These are phyloP conservation scores for Trichopria drosophilae DNA, from an alignment of 2,888 invertebrate species.

Conservation along the genomic window DNA sequence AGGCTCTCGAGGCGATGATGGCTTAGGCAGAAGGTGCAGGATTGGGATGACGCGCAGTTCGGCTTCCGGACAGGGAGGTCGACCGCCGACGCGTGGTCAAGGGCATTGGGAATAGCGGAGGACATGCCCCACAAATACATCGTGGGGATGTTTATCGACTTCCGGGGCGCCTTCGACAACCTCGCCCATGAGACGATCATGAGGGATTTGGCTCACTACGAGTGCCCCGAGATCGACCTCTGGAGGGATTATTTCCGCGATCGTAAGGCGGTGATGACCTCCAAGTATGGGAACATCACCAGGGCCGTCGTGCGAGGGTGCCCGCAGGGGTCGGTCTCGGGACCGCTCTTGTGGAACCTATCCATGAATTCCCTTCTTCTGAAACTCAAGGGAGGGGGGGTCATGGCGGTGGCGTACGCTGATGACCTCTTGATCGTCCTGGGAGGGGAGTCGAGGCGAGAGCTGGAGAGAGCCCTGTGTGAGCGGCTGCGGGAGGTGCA, in stretches of 20 bases:
- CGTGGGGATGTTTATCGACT: too few relatives aligned
- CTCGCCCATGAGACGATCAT: too few relatives aligned
- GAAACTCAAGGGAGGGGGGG: neutral
- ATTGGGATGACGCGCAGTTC: conserved; percentile 8
- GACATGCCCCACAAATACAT: neutral
- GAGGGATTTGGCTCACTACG: too few relatives aligned
- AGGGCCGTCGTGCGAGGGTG: conserved; percentile 4
- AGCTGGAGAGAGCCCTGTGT: neutral
- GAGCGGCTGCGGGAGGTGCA: neutral
- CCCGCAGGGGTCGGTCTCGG: conserved; percentile 12
- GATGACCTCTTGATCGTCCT: conserved; percentile 10
- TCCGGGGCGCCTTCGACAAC: too few relatives aligned
- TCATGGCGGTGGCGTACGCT: conserved; percentile 7
- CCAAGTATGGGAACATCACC: neutral
- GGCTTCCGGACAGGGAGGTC: conserved; percentile 2
- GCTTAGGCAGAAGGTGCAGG: neutral
- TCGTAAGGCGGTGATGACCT: too few relatives aligned
- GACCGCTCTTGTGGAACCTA: conserved; percentile 5
- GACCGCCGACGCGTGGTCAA: conserved; percentile 8
- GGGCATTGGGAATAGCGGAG: too few relatives aligned
- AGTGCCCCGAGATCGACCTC: too few relatives aligned
- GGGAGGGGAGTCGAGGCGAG: neutral
- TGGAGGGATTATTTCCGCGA: too few relatives aligned
- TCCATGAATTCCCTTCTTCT: neutral
- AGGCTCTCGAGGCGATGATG: conserved; percentile 13